Percentiles rank a stretch among this genome's conserved stretches.
Evolutionary conservation across 1,140 invertebrate species (phyloP).

Genomic region (Carposina sasakii): DNA sequence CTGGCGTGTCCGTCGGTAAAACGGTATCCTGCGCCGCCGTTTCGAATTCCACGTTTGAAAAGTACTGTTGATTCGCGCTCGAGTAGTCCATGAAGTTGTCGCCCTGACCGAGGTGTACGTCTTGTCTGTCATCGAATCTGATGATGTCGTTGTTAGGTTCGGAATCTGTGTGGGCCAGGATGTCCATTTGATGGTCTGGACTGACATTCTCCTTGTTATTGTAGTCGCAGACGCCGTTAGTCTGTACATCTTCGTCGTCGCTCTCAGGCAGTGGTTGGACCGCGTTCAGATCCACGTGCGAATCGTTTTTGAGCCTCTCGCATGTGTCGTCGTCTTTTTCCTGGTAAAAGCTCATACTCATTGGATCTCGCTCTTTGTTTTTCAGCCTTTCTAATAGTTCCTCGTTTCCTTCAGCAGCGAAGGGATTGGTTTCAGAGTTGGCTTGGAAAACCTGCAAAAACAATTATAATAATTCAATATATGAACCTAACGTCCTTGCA

Average conservation of each 20-base stretch:
- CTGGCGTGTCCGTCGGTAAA: conserved; percentile 58
- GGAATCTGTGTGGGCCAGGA: not conserved
- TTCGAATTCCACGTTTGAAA: conserved; percentile 52
- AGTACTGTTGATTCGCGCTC: conserved; percentile 35
- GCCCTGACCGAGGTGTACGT: conserved; percentile 28
- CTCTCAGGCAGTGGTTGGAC: conserved; percentile 75
- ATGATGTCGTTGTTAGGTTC: conserved; percentile 62
- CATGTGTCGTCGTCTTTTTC: conserved; percentile 76
- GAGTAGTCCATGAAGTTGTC: conserved; percentile 49
- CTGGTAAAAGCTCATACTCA: conserved; percentile 81
- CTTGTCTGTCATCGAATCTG: conserved; percentile 43
- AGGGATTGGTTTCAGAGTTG: conserved; percentile 58
- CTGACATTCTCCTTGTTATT: conserved; percentile 56
- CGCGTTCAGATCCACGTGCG: conserved; percentile 76
- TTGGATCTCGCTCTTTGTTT: conserved; percentile 75
- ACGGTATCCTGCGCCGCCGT: conserved; percentile 41
- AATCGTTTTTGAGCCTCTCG: conserved; percentile 52
- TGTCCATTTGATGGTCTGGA: conserved; percentile 33
- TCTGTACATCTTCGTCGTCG: conserved; percentile 70
- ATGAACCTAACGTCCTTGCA: no score
- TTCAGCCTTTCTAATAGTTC: conserved; percentile 67
- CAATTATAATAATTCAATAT: no score
- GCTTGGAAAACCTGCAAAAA: conserved; percentile 59
- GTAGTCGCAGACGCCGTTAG: conserved; percentile 46
- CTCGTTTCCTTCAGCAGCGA: conserved; percentile 58